Evolutionary conservation across 2,113 vertebrate species (phyloP), one percentile per base, ranked within the genome.

Genomic region (Notechis scutatus): DNA sequence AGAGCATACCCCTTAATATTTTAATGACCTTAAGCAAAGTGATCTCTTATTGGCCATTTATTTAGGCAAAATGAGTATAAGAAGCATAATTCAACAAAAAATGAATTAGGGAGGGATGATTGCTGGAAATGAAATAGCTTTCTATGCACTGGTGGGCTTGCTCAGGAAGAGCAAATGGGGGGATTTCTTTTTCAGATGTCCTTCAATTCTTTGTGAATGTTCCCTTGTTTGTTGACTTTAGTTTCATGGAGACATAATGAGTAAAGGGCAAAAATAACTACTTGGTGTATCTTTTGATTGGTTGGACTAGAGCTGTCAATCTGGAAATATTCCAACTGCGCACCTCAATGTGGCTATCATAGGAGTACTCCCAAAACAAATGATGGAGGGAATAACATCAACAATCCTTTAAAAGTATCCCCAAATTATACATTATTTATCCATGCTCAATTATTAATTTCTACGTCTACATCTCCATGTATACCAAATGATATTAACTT

Each of bases 11-110:
- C 92, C 95, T 97, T 96, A 97, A 97, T 97, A 97, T 97, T 97
- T 98, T 97, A 97, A 98, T 97, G 97, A 98, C 97, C 97, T 98
- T 97, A 97, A 97, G 97, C 97, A 97, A 97, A 97, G 97, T 97
- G 97, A n/a, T n/a, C 94, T 89, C 89, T 90, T 89, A 95, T 89
- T 85, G 24, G 11, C 24, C 12, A 3, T 18, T 29, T 87, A 52
- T 54, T 87, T 87, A 52, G 45, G 45, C 26, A 54, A 50, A 18
- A 29, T n/a, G 50, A 10, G 12, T 54, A 15, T 87, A 18, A 29
- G 47, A 29, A 87, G 47, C 50, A 52, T 29, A n/a, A 29, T 87
- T 29, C 47, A n/a, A 52, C 14, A 8, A 50, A 18, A 87, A 52
- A 14, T 69, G 29, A 69, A 69, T 69, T 87, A 29, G 45, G 47